Base-by-base conservation (phyloP, 1,140 invertebrate genomes). In the Lithobius niger region DNA sequence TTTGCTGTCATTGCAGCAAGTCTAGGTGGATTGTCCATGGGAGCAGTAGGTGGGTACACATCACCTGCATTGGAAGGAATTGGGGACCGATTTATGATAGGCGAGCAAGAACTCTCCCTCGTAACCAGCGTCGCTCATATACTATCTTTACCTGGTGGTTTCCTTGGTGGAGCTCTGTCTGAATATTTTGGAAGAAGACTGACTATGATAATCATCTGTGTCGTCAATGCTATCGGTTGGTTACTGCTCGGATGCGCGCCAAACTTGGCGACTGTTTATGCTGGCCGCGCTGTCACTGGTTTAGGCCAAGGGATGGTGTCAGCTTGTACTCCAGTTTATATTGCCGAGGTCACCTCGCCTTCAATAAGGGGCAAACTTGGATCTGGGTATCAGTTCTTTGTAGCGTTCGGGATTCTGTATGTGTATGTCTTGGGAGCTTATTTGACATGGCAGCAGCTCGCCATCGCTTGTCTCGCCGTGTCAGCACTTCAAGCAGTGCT, bases 291-390 rank as follows among this genome's bases (percentile, higher is more conserved):
- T 6, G 66, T 95, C 4, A 80, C 83, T 44, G 92, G 92, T 4
- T 79, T 93, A 58, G 84, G 85, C 64, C 84, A 92, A 24, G 91
- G 89, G 25, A 76, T 94, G 27, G 82, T 83, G 1, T 88, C 86
- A 1, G 75, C 94, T 0, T 82, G 84, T 3, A 76, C 89, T 49
- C 90, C 90, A 0, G 87, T 95, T 2, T 95, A 95, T 65, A 76
- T 95, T n/a, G 88, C 88, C 25, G 92, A 95, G 73, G 86, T 87
- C 1, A 77, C 94, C 22, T 88, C 93, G 65, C 82, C 89, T 2
- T 86, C 92, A 74, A 84, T 93, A 1, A 72, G 92, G 52, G 91
- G 91, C 10, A 82, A 84, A 2, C 72, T 95, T 4, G 90, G 89
- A 18, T 72, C 94, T 27, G 63, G 65, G 40, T 61, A 65, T 13